Percentiles rank a stretch among this genome's conserved stretches.
phyloP scores from a whole-genome alignment of 2,888 invertebrate genomes.

The Drosophila testacea region DNA sequence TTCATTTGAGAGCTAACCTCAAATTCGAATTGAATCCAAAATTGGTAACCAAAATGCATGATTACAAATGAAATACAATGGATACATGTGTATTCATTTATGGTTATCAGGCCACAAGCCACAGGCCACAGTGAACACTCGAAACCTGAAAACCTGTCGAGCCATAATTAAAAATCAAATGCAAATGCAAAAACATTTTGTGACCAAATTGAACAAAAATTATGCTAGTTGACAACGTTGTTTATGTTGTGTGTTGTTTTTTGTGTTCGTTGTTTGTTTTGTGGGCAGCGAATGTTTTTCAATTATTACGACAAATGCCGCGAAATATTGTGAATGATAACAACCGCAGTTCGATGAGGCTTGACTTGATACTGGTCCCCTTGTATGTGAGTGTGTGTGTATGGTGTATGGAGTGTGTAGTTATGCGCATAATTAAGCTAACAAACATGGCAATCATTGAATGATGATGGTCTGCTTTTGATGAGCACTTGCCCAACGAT shows the following conservation, averaged over 20 bases:
- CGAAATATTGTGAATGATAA: constrained; percentile 52
- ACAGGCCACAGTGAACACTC: constrained; percentile 33
- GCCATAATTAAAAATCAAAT: constrained; percentile 57
- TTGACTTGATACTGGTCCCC: constrained; percentile 8
- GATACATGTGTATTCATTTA: constrained; percentile 14
- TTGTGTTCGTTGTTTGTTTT: constrained; percentile 36
- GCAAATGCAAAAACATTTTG: constrained; percentile 26
- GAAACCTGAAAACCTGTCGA: constrained; percentile 20
- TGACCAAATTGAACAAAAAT: constrained; percentile 51
- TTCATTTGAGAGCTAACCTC: constrained; percentile 28
- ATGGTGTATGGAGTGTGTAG: constrained; percentile 12
- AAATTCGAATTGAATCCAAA: constrained; percentile 28
- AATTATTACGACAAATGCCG: constrained; percentile 59
- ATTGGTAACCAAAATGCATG: constrained; percentile 25
- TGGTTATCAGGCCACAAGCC: constrained; percentile 18
- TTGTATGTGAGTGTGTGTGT: constrained; percentile 4
- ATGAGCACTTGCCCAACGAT: constrained; percentile 31
- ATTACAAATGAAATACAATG: constrained; percentile 29
- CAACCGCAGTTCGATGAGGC: constrained; percentile 36
- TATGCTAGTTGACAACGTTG: constrained; percentile 39
- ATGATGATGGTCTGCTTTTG: constrained; percentile 48
- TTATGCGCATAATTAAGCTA: constrained; percentile 66
- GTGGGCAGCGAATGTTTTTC: constrained; percentile 38
- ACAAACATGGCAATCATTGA: constrained; percentile 58
- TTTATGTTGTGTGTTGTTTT: constrained; percentile 20